Evolutionary conservation across 92 coral and sea anemone genomes (phyloP).

Genomic region (Galaxea fascicularis): DNA sequence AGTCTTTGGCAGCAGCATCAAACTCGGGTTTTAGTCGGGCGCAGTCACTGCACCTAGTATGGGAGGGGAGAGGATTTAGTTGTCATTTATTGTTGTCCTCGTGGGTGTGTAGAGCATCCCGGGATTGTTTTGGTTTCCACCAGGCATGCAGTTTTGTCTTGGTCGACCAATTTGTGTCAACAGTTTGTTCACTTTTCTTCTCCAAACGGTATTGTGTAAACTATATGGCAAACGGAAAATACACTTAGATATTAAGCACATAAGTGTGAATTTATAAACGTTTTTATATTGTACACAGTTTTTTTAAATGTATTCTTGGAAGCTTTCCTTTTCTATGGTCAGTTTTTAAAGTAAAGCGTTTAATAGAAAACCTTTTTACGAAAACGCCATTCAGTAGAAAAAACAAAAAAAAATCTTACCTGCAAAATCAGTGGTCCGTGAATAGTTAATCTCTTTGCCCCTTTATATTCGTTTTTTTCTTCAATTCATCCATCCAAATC

Average conservation of each 20-base stretch:
- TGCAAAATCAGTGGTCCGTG: conserved; percentile 15
- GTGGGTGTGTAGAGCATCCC: neutral
- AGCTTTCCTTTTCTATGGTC: too few species aligned
- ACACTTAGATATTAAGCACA: too few species aligned
- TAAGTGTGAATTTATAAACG: neutral
- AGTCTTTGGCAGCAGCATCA: conserved; percentile 80
- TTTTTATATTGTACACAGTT: neutral
- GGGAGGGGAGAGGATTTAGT: neutral
- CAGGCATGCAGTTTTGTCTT: neutral
- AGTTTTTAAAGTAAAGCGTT: too few species aligned
- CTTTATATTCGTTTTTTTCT: conserved; percentile 3
- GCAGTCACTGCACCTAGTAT: conserved; percentile 95
- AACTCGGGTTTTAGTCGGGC: conserved; percentile 86
- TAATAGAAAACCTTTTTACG: too few species aligned
- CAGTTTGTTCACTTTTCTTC: neutral
- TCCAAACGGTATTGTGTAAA: neutral
- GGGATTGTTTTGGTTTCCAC: neutral
- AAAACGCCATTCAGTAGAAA: neutral
- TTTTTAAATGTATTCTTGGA: too few species aligned
- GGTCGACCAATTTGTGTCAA: neutral
- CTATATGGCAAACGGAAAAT: neutral
- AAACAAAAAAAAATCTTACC: neutral
- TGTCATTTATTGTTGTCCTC: neutral
- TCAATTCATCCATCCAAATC: neutral
- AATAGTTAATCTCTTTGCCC: neutral